Evolutionary conservation across 2,888 invertebrate genomes (phyloP), one percentile per base, ranked within the genome.

Genomic region (Drosophila ezoana): DNA sequence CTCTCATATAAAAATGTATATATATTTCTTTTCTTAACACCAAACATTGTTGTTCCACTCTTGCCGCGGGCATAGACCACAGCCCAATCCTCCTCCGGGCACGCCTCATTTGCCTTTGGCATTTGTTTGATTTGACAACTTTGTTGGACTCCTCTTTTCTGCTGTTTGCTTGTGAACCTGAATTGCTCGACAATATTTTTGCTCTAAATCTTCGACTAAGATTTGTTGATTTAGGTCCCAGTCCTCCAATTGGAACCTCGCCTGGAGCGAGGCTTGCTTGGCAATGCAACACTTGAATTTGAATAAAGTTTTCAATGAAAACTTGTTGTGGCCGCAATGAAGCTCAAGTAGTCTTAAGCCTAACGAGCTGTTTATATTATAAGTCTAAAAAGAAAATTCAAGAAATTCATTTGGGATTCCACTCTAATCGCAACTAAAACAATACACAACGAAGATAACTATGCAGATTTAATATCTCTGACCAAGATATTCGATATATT

Each of bases 81-180:
- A 28, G 28, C 28, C 28, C 28, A 28, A 28, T 47, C 23, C 45
- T 45, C 28, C 49, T 53, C 48, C 49, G 43, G 45, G 44, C 20
- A 43, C 35, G 54, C 60, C 72, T 75, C 59, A 62, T 59, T 59
- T 62, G 32, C 33, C 72, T 43, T 44, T 38, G 20, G 47, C 44
- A 41, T 69, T 73, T 79, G 76, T 87, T 83, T 85, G 79, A 81
- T 85, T 87, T 87, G 88, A 83, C 88, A 87, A 87, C 86, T 85
- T 79, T 83, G 86, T 83, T 87, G 79, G 47, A 44, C 28, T 28
- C 28, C 44, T 72, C 53, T 54, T 38, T 72, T 40, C 33, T 35
- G 20, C 16, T 60, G 59, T 70, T 75, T 75, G 70, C 76, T 53
- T 61, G 66, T 51, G 59, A 79, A 54, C 49, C 54, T 51, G 20